Percentiles rank a stretch among this genome's conserved stretches.
phyloP scores from a whole-genome alignment of 2,888 invertebrate species.

The Timema cristinae region DNA sequence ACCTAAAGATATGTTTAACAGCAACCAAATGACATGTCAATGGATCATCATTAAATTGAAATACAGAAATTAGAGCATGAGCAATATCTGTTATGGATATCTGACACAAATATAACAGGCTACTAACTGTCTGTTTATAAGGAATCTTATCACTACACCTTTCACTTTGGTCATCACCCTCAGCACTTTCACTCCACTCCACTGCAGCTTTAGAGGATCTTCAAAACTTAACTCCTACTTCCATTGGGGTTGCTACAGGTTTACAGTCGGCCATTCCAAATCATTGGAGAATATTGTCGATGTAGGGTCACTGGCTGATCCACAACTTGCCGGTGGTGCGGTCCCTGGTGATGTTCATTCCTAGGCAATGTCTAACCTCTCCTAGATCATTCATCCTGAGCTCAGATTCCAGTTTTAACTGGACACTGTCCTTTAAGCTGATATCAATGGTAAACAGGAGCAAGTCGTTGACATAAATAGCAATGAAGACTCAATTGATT shows the following conservation, averaged over 20 bases:
- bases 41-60: neutral
- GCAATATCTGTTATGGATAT: neutral
- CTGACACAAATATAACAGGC: neutral
- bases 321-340: neutral
- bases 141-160: neutral
- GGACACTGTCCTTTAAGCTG: neutral
- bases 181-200: slow-evolving; percentile 1
- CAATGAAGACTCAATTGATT: neutral
- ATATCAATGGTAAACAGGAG: neutral
- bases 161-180: neutral
- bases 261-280: neutral
- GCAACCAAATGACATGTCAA: neutral
- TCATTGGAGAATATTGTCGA: neutral
- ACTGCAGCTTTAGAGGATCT: neutral
- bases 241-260: slow-evolving; percentile 6
- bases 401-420: neutral
- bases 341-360: slow-evolving; percentile 3
- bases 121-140: neutral
- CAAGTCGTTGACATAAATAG: slow-evolving; percentile 1
- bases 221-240: neutral
- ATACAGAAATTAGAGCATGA: neutral
- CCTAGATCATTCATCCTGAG: slow-evolving; percentile 3
- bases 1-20: neutral
- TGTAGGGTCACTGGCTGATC: neutral
- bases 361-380: neutral